Evolutionary conservation across 35 echinoderm and acorn worm genomes (phyloP), one percentile per base, ranked within the genome.

Genomic region (Apostichopus parvimensis): DNA sequence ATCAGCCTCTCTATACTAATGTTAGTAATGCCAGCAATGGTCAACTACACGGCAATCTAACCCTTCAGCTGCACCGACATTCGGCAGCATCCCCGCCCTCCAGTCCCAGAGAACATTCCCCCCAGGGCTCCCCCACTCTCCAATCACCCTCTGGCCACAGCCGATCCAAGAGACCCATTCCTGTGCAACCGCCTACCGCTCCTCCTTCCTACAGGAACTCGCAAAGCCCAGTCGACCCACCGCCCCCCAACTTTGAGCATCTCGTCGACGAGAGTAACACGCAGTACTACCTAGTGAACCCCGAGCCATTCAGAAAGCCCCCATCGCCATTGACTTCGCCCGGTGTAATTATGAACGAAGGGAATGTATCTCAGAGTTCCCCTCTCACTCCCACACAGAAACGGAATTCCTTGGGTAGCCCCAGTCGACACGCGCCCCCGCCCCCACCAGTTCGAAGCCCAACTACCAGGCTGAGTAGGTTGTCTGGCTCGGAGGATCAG

Each of bases 181-280:
- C 89, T 21, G 89, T 91, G 23, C 71, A 91, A 79, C 89, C 77
- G 55, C 89, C 89, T 56, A 34, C 73, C 14, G 73, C 79, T 59
- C 89, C 89, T 8, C 9, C 89, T 1, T 61, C 86, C 62, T 88
- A 72, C 64, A 88, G 64, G 62, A 66, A 21, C 60, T 73, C 86
- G 8, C 57, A 52, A 72, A 66, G 57, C 64, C 57, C 18, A 54
- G 61, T 66, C 4, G n/a, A 88, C 7, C 25, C 28, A 53, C 61
- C 61, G 17, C 24, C 58, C 8, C 24, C 58, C 8, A 88, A 45
- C 26, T 64, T 64, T 22, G 34, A 24, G 24, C 68, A 14, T 4
- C 5, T 53, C 9, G 2, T 52, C 11, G 86, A 88, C n/a, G 13
- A 52, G 72, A 66, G 61, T 8, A 88, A 73, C 52, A 10, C 60